Base-by-base conservation (phyloP, 2,797 vertebrate species). In the Ptychadena robeensis region DNA sequence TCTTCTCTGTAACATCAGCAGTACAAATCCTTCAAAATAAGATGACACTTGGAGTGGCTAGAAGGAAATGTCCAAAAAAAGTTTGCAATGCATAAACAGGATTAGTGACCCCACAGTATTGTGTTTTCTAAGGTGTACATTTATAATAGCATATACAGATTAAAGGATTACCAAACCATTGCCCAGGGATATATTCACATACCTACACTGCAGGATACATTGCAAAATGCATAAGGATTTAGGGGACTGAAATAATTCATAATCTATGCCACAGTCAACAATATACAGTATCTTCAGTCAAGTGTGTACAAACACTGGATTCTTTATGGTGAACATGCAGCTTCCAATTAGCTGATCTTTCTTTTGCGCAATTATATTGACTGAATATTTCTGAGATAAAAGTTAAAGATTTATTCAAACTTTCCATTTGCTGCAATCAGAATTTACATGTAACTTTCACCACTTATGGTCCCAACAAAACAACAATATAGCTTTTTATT, bases 71-170 rank as follows among this genome's bases (percentile, higher is more conserved):
- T 64, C 73, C 40, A 2, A 28, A 38, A n/a, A 35, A 75, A 8
- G 27, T 37, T 0, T 14, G 28, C 8, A 10, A 48, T 64, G 73
- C 34, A 25, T 66, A 77, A 77, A 77, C 38, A 67, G 63, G 74
- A 48, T 77, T 77, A 77, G 74, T 32, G 25, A 66, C 38, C 44
- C 63, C 38, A 64, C 37, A 34, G 31, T 0, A 48, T 77, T 77
- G 22, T 77, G 35, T 77, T 48, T 76, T 35, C 27, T 48, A 66
- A 30, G 38, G 63, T 48, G 74, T 22, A 48, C 10, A 48, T 38
- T 77, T 77, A 48, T 66, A 48, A 77, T 38, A 66, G 63, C 22
- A 53, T 32, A 66, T 31, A 77, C 18, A 67, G 74, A 67, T 77
- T 67, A 77, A 67, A 28, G 63, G 74, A 77, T 67, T 66, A 77